Evolutionary conservation across 2,888 invertebrate species (phyloP).

Genomic region (Leucophenga maculata): DNA sequence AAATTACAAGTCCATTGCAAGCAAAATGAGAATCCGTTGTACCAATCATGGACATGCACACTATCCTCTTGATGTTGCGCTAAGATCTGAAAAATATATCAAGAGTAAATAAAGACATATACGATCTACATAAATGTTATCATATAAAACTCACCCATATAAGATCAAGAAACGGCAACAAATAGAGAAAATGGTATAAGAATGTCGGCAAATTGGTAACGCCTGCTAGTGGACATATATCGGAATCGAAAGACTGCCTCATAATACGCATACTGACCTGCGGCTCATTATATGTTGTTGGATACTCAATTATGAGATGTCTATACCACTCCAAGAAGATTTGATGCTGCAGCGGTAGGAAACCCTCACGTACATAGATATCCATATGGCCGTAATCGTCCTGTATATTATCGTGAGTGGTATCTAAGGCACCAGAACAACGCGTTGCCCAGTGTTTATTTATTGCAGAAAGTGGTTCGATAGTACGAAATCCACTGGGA

Average conservation of each 20-base stretch:
- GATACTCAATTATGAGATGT: not conserved
- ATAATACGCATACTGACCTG: constrained; percentile 45
- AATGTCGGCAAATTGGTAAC: constrained; percentile 46
- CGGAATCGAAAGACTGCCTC: constrained; percentile 33
- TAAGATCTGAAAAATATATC: constrained; percentile 45
- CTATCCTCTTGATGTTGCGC: constrained; percentile 53
- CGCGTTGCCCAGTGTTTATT: constrained; percentile 62
- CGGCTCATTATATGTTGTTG: constrained; percentile 28
- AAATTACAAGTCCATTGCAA: constrained; percentile 51
- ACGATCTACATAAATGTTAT: not conserved
- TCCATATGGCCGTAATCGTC: constrained; percentile 44
- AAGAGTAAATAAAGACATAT: not conserved
- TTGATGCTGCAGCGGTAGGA: constrained; percentile 61
- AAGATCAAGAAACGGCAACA: constrained; percentile 59
- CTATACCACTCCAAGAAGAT: constrained; percentile 55
- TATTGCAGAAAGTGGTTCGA: constrained; percentile 41
- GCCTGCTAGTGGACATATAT: constrained; percentile 39
- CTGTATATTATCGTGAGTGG: constrained; percentile 36
- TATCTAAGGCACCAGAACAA: constrained; percentile 51
- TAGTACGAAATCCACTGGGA: constrained; percentile 60
- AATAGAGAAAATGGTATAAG: constrained; percentile 55
- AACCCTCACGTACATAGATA: constrained; percentile 64
- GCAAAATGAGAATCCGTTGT: constrained; percentile 53
- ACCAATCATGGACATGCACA: constrained; percentile 58
- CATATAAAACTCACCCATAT: constrained; percentile 48